phyloP scores from a whole-genome alignment of 2,113 vertebrate genomes.

The Dryoscopus gambensis region DNA sequence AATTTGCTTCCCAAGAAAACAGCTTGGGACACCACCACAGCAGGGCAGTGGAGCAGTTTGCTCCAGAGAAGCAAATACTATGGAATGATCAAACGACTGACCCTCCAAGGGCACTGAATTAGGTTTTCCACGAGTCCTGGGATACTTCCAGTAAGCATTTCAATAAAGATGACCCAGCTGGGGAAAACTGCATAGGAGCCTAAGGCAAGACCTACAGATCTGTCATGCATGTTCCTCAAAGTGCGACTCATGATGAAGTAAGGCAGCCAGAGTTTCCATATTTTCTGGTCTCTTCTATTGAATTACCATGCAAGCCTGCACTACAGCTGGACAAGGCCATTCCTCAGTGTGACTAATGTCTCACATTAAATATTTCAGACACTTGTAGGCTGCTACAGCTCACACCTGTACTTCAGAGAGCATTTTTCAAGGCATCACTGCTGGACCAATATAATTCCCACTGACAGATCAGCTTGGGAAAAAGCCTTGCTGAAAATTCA shows the following conservation, averaged over 20 bases:
- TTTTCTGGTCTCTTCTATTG: not conserved
- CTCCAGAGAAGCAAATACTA: not conserved
- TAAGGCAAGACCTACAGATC: not conserved
- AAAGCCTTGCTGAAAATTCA: not conserved
- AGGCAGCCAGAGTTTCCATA: not conserved
- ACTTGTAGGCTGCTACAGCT: not conserved
- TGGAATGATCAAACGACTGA: not conserved
- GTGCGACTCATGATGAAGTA: not conserved
- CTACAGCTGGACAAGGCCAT: not conserved
- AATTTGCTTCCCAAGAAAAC: slow-evolving; percentile 7
- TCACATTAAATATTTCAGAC: not conserved
- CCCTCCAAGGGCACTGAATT: not conserved
- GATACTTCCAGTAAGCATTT: not conserved
- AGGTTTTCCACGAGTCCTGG: not conserved
- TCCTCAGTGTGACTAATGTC: not conserved
- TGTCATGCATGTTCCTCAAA: not conserved
- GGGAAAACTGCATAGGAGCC: not conserved
- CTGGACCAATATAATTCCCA: not conserved
- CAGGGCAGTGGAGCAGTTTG: not conserved
- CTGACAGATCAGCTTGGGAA: not conserved
- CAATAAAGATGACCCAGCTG: not conserved
- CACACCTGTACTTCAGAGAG: not conserved
- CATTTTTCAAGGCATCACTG: not conserved
- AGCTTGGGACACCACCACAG: not conserved
- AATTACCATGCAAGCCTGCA: not conserved